Evolutionary conservation across 2,797 vertebrate genomes (phyloP), one percentile per base, ranked within the genome.

Genomic region (Limosa lapponica): DNA sequence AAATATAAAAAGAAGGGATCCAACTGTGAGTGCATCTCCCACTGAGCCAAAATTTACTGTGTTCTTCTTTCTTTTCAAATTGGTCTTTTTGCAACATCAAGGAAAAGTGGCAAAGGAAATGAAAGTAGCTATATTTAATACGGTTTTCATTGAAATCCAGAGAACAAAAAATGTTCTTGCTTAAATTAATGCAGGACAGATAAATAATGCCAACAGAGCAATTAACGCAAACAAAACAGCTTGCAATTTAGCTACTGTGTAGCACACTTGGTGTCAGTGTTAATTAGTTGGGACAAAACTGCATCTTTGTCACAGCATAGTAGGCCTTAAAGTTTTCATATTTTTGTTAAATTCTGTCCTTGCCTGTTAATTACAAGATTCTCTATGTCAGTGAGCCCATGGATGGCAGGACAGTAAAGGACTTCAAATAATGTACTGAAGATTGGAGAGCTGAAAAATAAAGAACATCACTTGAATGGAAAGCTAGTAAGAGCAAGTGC

Each of bases 11-110:
- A 96, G 88, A 81, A 91, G 70, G 49, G 30, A 93, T 97, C 90
- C 93, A 80, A 95, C 95, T 88, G 87, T 61, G 77, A 81, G 49
- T 89, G 81, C 87, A 51, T 94, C 70, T 95, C 94, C 96, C 58
- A 92, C 96, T 96, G 86, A 93, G 94, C 19, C 79, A 90, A 92
- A 96, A 94, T 95, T 90, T 93, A 93, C 81, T 88, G 70, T 89
- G 90, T 66, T 95, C 44, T 93, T 93, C 91, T 90, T 95, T 96
- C 95, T 94, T 96, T 97, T 96, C 90, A 96, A 96, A 97, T 93
- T 64, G 66, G 74, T 92, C 72, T 96, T 97, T 97, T 96, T 96
- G 75, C 84, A 91, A 94, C 89, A 95, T 95, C 72, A 97, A 95
- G 83, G 78, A 95, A 94, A 95, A 94, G 55, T 72, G 80, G 86